Percentiles rank a stretch among this genome's conserved stretches.
These are phyloP conservation scores for Diprion similis DNA, from an alignment of 1,140 invertebrate genomes.

Conservation along the genomic window DNA sequence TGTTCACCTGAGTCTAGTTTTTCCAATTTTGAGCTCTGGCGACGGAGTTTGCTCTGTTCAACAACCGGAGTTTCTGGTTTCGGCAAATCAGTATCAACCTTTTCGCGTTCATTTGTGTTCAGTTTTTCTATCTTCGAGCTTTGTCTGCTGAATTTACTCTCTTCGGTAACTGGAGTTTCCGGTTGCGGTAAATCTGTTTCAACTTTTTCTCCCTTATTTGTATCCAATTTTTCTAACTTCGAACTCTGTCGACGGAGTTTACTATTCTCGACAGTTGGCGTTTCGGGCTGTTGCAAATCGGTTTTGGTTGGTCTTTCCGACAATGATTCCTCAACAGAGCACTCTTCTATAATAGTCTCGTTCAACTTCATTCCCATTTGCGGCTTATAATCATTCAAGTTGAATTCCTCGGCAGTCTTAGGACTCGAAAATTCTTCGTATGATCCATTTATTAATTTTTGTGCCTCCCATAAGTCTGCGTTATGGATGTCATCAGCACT, in stretches of 20 bases:
- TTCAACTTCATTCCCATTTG: constrained; percentile 37
- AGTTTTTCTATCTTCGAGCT: constrained; percentile 9
- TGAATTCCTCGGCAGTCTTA: constrained; percentile 38
- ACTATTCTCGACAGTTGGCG: constrained; percentile 39
- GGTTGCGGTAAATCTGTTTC: constrained; percentile 20
- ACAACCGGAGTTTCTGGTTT: constrained; percentile 9
- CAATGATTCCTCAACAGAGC: constrained; percentile 62
- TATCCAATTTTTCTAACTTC: constrained; percentile 30
- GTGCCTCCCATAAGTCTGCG: constrained; percentile 41
- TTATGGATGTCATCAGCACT: constrained; percentile 62
- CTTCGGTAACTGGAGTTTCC: constrained; percentile 43
- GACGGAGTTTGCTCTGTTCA: constrained; percentile 19
- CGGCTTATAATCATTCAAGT: constrained; percentile 38
- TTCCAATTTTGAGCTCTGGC: constrained; percentile 37
- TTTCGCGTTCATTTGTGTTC: not conserved
- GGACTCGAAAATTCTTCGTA: constrained; percentile 37
- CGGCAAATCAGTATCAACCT: constrained; percentile 9
- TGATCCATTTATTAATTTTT: constrained; percentile 37
- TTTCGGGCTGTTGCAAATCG: constrained; percentile 37
- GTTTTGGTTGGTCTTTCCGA: constrained; percentile 24
- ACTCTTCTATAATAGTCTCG: constrained; percentile 62
- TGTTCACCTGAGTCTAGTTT: constrained; percentile 31
- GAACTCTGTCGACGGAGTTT: constrained; percentile 31
- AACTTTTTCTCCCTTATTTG: constrained; percentile 27
- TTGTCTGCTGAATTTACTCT: constrained; percentile 21